phyloP scores from a whole-genome alignment of 2,113 vertebrate species.

The Aepyceros melampus region DNA sequence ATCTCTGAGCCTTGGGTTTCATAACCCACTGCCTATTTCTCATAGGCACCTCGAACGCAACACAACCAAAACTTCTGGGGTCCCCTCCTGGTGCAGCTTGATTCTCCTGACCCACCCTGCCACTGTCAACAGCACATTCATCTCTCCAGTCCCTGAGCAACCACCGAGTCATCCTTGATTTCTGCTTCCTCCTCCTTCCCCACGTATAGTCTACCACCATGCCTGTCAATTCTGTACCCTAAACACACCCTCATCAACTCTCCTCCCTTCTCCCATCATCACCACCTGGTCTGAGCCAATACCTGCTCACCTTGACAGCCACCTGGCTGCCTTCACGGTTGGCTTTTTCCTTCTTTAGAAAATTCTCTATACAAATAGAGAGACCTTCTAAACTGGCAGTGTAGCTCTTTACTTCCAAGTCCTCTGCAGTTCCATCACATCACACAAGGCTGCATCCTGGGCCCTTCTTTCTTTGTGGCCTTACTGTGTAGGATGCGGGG shows the following conservation, averaged over 20 bases:
- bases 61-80: neutral
- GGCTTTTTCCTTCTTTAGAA: neutral
- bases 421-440: neutral
- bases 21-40: neutral
- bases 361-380: neutral
- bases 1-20: neutral
- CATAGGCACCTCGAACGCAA: neutral
- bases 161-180: neutral
- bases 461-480: neutral
- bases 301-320: neutral
- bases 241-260: accelerated
- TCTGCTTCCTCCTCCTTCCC: neutral
- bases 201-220: neutral
- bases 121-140: neutral
- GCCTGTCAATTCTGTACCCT: neutral
- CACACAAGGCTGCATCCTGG: accelerated
- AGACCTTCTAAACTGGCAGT: neutral
- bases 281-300: neutral
- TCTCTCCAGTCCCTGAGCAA: neutral
- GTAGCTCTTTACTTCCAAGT: neutral
- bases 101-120: too few species aligned
- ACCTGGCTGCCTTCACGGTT: neutral
- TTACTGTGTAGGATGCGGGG: neutral
- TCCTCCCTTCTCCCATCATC: neutral
- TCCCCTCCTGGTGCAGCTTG: neutral